These are phyloP conservation scores for Apodemus agrarius DNA, from an alignment of 2,797 vertebrate species.

Conservation along the genomic window DNA sequence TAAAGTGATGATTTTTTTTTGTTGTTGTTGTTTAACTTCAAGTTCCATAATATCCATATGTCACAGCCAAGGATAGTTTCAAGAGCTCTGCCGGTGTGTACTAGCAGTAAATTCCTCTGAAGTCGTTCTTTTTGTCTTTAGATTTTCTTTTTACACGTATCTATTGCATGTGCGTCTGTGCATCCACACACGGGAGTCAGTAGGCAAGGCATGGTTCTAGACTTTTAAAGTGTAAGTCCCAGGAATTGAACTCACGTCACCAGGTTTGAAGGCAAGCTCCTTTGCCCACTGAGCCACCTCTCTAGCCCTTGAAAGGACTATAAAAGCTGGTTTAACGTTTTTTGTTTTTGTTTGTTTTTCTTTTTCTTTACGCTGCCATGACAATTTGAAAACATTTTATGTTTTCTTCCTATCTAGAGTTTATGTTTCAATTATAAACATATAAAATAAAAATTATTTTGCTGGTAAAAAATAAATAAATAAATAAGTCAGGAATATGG, in stretches of 20 bases:
- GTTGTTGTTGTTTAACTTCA: constrained; percentile 54
- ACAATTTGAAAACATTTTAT: constrained; percentile 67
- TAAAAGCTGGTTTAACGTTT: constrained; percentile 74
- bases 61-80: constrained; percentile 73
- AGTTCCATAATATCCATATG: constrained; percentile 72
- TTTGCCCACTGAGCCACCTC: not conserved
- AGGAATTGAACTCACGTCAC: not conserved
- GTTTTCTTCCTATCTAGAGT: constrained; percentile 62
- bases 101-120: not conserved
- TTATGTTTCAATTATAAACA: constrained; percentile 77
- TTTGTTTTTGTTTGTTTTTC: not conserved
- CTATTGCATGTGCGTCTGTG: not conserved
- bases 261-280: not conserved
- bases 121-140: constrained; percentile 52
- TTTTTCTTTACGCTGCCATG: constrained; percentile 20
- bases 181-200: not conserved
- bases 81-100: constrained; percentile 66
- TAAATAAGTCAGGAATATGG: not conserved
- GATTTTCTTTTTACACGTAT: not conserved
- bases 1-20: constrained; percentile 75
- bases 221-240: not conserved
- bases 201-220: not conserved
- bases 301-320: constrained; percentile 24
- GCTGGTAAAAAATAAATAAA: constrained; percentile 24
- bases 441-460: constrained; percentile 49